These are phyloP conservation scores for Colostygia pectinataria DNA, from an alignment of 2,888 invertebrate species.

Conservation along the genomic window DNA sequence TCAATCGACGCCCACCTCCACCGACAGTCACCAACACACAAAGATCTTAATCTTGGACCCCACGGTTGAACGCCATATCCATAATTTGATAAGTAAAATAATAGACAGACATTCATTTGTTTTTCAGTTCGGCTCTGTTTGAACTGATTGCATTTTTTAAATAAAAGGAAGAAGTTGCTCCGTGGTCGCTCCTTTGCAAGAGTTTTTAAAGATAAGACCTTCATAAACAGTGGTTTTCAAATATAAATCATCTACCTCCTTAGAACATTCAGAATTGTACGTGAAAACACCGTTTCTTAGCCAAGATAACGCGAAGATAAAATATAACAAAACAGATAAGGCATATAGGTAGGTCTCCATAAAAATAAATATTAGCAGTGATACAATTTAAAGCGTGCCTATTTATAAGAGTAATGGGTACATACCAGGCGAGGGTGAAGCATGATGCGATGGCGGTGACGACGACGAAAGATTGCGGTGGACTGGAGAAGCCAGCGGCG, in stretches of 20 bases:
- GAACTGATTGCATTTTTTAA: conserved; percentile 3
- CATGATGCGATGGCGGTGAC: conserved; percentile 53
- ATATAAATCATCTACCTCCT: conserved; percentile 19
- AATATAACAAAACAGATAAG: conserved; percentile 55
- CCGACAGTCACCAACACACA: conserved; percentile 45
- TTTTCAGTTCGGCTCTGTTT: conserved; percentile 19
- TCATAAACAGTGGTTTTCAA: neutral
- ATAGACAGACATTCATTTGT: too few species aligned
- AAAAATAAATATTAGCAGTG: conserved; percentile 31
- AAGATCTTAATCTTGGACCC: conserved; percentile 52
- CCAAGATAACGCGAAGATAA: conserved; percentile 55
- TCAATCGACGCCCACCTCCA: conserved; percentile 76
- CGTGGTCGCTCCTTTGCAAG: neutral
- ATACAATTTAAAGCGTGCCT: conserved; percentile 17
- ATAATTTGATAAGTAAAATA: conserved; percentile 26
- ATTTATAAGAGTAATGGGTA: conserved; percentile 25
- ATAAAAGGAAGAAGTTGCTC: neutral
- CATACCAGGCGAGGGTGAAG: conserved; percentile 70
- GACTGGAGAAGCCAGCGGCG: conserved; percentile 69
- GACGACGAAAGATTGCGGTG: conserved; percentile 56
- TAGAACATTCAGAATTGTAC: conserved; percentile 30
- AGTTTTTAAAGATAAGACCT: neutral
- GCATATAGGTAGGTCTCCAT: conserved; percentile 36
- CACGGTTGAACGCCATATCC: conserved; percentile 37
- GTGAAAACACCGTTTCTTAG: conserved; percentile 45